Evolutionary conservation across 2,113 vertebrate genomes (phyloP), one percentile per base, ranked within the genome.

Genomic region (Salvelinus sp.): DNA sequence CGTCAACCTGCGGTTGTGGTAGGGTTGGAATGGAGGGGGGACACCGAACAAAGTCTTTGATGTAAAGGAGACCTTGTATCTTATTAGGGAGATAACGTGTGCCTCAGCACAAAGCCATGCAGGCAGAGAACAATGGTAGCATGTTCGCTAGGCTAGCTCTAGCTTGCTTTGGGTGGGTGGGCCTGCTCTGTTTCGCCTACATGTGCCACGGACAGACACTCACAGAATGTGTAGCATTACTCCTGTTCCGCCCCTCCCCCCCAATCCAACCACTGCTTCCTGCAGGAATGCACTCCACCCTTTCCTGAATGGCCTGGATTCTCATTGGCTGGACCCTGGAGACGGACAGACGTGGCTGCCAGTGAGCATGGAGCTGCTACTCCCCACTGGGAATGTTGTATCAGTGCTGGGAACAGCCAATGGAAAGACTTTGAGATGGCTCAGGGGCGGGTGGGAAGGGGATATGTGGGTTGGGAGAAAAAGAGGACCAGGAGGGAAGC

Each of bases 211-310:
- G 80, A 92, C 50, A 54, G 16, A 18, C 50, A 18, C 83, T 86
- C 90, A 89, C 88, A 92, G 87, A 91, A 92, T 92, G 85, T 92
- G 91, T 92, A 92, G 90, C 87, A 92, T 91, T 84, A 76, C 79
- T 82, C 72, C 47, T 38, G 85, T 66, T 66, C 16, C 23, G 16
- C 7, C 87, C 88, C 88, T 85, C 83, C 85, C 85, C 23, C 84
- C 86, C 85, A 83, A 72, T 80, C 50, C 50, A 54, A 54, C 50
- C 79, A 60, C 75, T 76, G 84, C 88, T 88, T 92, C 88, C 90
- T 91, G 88, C 88, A 90, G 86, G 85, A 92, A 91, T 91, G 89
- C 77, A 86, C 88, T 83, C 91, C 91, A 92, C 92, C 92, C 90
- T 91, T 91, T 91, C 90, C 90, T 90, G 91, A 89, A 86, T 90